Evolutionary conservation across 2,888 invertebrate species (phyloP).

Genomic region (Conops quadrifasciatus): DNA sequence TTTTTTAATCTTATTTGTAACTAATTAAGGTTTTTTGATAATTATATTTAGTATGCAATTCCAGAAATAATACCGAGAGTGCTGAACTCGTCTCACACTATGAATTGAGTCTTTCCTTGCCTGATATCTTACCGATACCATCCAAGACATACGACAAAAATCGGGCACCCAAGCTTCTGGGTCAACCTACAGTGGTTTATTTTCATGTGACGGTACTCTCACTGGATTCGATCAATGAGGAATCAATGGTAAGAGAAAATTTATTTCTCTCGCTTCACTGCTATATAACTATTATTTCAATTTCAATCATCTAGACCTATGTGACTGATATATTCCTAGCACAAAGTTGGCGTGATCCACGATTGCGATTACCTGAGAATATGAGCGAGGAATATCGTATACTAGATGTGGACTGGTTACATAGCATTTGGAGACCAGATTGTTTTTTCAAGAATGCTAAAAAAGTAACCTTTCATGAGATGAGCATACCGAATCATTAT

Average conservation of each 20-base stretch:
- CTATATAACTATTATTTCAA: too few relatives aligned
- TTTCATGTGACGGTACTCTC: constrained; percentile 91
- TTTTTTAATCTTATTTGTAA: neutral
- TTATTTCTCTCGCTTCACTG: neutral
- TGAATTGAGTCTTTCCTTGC: constrained; percentile 78
- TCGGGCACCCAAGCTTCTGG: constrained; percentile 83
- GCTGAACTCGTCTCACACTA: constrained; percentile 63
- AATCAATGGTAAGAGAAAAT: constrained; percentile 75
- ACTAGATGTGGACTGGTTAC: constrained; percentile 88
- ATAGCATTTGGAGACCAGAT: constrained; percentile 91
- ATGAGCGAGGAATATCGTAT: constrained; percentile 93
- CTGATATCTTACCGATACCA: constrained; percentile 84
- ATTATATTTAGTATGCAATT: constrained; percentile 7
- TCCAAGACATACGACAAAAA: constrained; percentile 91
- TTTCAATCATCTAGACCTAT: constrained; percentile 80
- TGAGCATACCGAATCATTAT: constrained; percentile 94
- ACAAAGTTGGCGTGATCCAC: constrained; percentile 91
- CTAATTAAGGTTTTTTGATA: neutral
- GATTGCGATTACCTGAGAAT: constrained; percentile 88
- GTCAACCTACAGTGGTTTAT: constrained; percentile 87
- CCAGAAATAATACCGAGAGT: constrained; percentile 63
- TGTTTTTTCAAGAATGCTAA: constrained; percentile 95
- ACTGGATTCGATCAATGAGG: constrained; percentile 93
- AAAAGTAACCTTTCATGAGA: constrained; percentile 92
- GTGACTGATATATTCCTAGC: constrained; percentile 92